These are phyloP conservation scores for Mirza zaza DNA, from an alignment of 2,113 vertebrate species.

Conservation along the genomic window DNA sequence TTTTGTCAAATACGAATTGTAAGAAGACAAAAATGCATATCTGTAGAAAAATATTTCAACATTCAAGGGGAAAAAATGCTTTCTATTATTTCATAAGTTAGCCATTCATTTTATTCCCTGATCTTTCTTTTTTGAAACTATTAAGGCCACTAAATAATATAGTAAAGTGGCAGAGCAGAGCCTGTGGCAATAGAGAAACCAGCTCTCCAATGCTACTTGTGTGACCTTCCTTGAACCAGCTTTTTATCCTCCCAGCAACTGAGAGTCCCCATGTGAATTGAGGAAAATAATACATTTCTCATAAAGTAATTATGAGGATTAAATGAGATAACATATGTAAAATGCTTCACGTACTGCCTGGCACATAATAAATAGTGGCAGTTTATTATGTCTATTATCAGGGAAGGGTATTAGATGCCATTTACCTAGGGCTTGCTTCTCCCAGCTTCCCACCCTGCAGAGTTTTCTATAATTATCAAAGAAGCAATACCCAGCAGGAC, in stretches of 20 bases:
- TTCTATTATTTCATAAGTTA: constrained; percentile 24
- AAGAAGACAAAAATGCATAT: background rate
- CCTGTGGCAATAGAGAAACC: background rate
- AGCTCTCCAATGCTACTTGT: background rate
- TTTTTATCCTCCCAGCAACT: background rate
- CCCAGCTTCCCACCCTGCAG: background rate
- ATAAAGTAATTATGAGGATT: constrained; percentile 45
- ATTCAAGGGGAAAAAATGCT: background rate
- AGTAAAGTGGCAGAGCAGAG: background rate
- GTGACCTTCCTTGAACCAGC: constrained; percentile 32
- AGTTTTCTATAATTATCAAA: background rate
- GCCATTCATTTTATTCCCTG: constrained; percentile 7
- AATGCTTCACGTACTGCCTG: constrained; percentile 24
- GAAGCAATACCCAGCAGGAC: background rate
- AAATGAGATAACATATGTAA: constrained; percentile 43
- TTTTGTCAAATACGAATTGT: background rate
- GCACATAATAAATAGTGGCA: background rate
- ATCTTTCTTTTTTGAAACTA: constrained; percentile 20
- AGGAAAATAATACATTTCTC: background rate
- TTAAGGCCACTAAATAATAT: background rate
- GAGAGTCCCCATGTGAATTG: background rate
- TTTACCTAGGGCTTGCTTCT: constrained; percentile 13
- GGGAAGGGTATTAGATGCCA: background rate
- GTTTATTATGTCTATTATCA: constrained; percentile 10
- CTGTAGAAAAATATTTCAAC: background rate